Evolutionary conservation across 2,113 vertebrate species (phyloP).

Genomic region (Narcine bancroftii): DNA sequence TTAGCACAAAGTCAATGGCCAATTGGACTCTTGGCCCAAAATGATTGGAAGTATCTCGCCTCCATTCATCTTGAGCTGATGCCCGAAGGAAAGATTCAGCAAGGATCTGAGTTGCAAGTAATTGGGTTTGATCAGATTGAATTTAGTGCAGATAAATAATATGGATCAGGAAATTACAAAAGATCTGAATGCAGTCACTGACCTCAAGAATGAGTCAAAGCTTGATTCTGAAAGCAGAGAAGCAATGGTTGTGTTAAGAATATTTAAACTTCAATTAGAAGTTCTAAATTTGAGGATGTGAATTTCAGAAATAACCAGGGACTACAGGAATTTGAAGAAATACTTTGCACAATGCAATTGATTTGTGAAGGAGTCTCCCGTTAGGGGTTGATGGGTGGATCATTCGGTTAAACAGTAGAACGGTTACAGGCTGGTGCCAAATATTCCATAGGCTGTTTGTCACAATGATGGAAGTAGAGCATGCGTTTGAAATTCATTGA

Average conservation of each 20-base stretch:
- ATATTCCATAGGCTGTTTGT: background rate
- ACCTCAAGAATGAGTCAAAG: background rate
- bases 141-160: background rate
- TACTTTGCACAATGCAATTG: background rate
- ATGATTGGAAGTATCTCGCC: background rate
- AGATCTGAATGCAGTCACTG: background rate
- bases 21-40: too few relatives aligned
- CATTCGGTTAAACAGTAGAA: too few relatives aligned
- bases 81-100: background rate
- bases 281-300: too few relatives aligned
- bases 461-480: background rate
- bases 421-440: background rate
- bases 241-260: background rate
- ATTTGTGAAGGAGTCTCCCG: too few relatives aligned
- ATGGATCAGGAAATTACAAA: background rate
- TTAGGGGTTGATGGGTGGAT: too few relatives aligned
- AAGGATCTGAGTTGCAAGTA: background rate
- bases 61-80: background rate
- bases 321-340: background rate
- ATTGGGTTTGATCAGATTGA: background rate
- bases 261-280: background rate
- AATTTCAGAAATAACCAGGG: background rate
- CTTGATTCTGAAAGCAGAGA: background rate
- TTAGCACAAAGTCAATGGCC: background rate
- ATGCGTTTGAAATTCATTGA: background rate